Conservation (phyloP, 2,888 invertebrate genomes). For the Helicoverpa assulta region DNA sequence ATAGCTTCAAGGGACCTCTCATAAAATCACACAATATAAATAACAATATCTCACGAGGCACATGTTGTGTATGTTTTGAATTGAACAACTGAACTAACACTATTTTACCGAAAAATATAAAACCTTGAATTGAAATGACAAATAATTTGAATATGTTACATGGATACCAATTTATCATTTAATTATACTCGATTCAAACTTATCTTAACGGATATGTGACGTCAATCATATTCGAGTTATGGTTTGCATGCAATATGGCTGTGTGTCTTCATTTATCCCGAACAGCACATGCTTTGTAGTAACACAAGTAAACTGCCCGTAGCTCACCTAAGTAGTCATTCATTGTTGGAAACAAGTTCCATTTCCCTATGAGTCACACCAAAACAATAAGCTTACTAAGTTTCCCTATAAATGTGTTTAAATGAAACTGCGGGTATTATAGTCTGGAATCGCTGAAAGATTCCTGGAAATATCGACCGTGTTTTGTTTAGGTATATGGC, state of each 20-base stretch:
- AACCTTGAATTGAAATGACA: conserved; percentile 47
- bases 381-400: conserved; percentile 5
- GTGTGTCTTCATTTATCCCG: background rate
- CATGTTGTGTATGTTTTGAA: conserved; percentile 62
- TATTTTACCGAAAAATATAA: conserved; percentile 46
- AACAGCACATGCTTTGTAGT: background rate
- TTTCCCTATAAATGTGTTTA: conserved; percentile 17
- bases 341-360: conserved; percentile 11
- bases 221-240: background rate
- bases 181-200: background rate
- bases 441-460: conserved; percentile 16
- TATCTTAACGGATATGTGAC: conserved; percentile 1
- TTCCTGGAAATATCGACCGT: background rate
- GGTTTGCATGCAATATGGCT: background rate
- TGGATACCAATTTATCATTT: background rate
- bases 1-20: conserved; percentile 25
- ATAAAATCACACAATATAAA: conserved; percentile 1
- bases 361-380: conserved; percentile 22
- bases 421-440: background rate
- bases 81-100: conserved; percentile 51
- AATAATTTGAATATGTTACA: background rate
- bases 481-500: conserved; percentile 8
- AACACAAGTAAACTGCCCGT: background rate
- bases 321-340: background rate
- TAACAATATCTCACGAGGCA: conserved; percentile 31